Evolutionary conservation across 2,113 vertebrate species (phyloP), one percentile per base, ranked within the genome.

Genomic region (Theristicus caerulescens): DNA sequence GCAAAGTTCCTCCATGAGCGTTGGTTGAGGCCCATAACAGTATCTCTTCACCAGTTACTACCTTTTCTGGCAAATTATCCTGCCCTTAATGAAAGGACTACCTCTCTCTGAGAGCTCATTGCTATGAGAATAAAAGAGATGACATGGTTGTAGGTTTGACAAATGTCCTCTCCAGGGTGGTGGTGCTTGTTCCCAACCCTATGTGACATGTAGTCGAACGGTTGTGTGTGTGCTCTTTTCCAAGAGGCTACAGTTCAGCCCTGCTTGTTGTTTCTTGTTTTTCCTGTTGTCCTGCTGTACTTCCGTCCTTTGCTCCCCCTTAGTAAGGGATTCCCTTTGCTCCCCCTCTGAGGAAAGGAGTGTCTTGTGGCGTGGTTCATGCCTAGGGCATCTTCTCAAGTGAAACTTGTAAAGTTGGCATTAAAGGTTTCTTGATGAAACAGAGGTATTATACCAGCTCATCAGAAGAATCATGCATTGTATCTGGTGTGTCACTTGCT

Each of bases 1-100:
- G 36, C 29, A 9, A 0, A 46, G 8, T 51, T 86, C 32, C 18
- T 76, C 2, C 0, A 3, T 25, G 42, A 66, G 11, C 0, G 0
- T 4, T 86, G 21, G 5, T 57, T 79, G 54, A 80, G 40, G 14
- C 44, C 38, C 8, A 0, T 78, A 76, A n/a, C 15, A 29, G n/a
- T 57, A 24, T 71, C 26, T 62, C 20, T 66, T 90, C 46, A 69
- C 8, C 38, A 74, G 49, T 73, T 83, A 32, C 27, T 92, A 6
- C 9, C 22, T 84, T 66, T 93, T 21, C 18, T 58, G 42, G 36
- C 19, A 87, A 76, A 59, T 74, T 83, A n/a, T 64, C 16, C 26
- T 67, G 32, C 24, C 22, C 3, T 42, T 66, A 55, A 34, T 1
- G 11, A 89, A 72, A 65, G 15, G 16, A 57, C 16, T 40, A 6